Evolutionary conservation across 2,113 vertebrate genomes (phyloP), one percentile per base, ranked within the genome.

Genomic region (Peromyscus polionotus): DNA sequence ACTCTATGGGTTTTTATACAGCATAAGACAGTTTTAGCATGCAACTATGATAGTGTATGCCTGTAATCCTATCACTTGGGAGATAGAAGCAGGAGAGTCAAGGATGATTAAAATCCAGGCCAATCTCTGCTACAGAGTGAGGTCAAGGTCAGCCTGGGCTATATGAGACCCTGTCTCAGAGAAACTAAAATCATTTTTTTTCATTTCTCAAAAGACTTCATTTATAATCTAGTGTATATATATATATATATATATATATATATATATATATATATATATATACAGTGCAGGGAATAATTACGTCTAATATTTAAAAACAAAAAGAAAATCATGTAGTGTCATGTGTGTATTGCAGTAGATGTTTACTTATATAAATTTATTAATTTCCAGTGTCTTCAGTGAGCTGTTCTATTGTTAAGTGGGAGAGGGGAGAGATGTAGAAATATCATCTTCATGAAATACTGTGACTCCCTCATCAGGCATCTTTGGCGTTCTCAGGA

Each of bases 1-100:
- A 93, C 91, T 51, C 42, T 36, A 92, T 95, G 45, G 26, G 31
- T 68, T 83, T 88, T 42, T 39, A 92, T 90, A 31, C 42, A n/a
- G 39, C 36, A 28, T 33, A 51, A 86, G 76, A 59, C 31, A 39
- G 79, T 57, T 72, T 92, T 90, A 36, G 61, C 65, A 57, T 19
- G 24, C 8, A 31, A 7, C 24, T 59, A 20, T 42, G 70, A 16
- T 20, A 16, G 26, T 12, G 39, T 9, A 39, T 75, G n/a, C 17
- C 51, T 31, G 22, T 10, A 31, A 89, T 59, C 24, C 24, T 75
- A 19, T 9, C 87, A 59, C n/a, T 31, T 59, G 5, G 14, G 54
- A 75, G n/a, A 28, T 1, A 73, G 24, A 59, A 54, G 70, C 70
- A 89, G 2, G 1, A 19, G 3, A n/a, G 7, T 57, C 45, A 39